Evolutionary conservation across 2,113 vertebrate genomes (phyloP).

Genomic region (Cacatua alba): DNA sequence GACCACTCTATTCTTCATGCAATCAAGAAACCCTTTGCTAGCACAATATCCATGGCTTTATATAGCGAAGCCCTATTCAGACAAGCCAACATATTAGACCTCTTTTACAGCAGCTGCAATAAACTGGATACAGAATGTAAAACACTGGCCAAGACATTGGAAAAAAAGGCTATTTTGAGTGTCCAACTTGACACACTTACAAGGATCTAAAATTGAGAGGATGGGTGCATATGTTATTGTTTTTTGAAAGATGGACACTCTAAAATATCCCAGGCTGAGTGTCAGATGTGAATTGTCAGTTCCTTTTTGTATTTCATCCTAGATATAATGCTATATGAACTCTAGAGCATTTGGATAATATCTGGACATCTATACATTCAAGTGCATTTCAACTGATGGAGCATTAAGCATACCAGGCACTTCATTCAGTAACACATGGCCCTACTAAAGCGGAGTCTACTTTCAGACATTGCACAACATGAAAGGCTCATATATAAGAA

Average conservation of each 20-base stretch:
- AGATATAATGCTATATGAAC: background rate
- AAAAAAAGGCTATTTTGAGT: background rate
- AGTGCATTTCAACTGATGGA: background rate
- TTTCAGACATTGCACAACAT: background rate
- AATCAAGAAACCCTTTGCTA: slow-evolving; percentile 37
- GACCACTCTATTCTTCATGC: slow-evolving; percentile 3
- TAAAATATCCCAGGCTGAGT: background rate
- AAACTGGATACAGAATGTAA: background rate
- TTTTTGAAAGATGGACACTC: background rate
- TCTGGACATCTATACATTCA: background rate
- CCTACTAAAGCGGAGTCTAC: background rate
- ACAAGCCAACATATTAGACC: slow-evolving; percentile 29
- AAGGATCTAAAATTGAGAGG: background rate
- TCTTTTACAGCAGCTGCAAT: slow-evolving; percentile 55
- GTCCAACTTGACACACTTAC: background rate
- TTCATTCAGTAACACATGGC: background rate
- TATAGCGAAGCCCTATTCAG: slow-evolving; percentile 31
- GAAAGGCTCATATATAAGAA: background rate
- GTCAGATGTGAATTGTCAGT: background rate
- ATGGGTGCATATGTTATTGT: background rate
- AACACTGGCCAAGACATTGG: background rate
- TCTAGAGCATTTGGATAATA: background rate
- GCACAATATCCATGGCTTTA: slow-evolving; percentile 32
- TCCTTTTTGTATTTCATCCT: background rate
- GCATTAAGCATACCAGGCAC: background rate